phyloP scores from a whole-genome alignment of 2,888 invertebrate genomes.

The Dioctria rufipes region DNA sequence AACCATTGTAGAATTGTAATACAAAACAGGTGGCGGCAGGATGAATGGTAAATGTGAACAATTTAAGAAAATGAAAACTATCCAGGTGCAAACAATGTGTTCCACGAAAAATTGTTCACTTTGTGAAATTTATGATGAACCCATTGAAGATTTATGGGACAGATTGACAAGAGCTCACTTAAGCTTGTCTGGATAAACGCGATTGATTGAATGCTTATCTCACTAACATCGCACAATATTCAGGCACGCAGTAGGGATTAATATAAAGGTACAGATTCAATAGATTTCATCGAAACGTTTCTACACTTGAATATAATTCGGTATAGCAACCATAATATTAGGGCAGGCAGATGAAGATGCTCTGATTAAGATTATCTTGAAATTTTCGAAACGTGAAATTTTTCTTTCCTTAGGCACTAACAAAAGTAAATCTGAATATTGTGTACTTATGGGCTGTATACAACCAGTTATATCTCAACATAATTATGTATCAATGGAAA shows the following conservation, averaged over 20 bases:
- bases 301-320: too few species aligned
- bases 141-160: slow-evolving; percentile 34
- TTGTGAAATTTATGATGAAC: slow-evolving; percentile 44
- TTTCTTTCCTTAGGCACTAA: too few species aligned
- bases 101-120: slow-evolving; percentile 48
- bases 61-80: slow-evolving; percentile 42
- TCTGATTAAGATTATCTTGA: too few species aligned
- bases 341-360: too few species aligned
- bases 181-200: slow-evolving; percentile 43
- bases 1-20: neutral
- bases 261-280: slow-evolving; percentile 6
- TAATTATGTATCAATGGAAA: too few species aligned
- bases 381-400: too few species aligned
- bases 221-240: slow-evolving; percentile 26
- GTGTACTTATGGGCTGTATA: too few species aligned
- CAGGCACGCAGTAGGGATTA: slow-evolving; percentile 34
- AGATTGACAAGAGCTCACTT: slow-evolving; percentile 38
- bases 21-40: neutral
- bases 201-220: slow-evolving; percentile 47
- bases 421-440: too few species aligned
- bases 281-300: neutral
- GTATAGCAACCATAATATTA: too few species aligned
- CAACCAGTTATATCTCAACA: too few species aligned
- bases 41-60: slow-evolving; percentile 25
- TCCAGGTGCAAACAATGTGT: slow-evolving; percentile 45